Evolutionary conservation across 2,888 invertebrate genomes (phyloP).

Genomic region (Lasiommata megera): DNA sequence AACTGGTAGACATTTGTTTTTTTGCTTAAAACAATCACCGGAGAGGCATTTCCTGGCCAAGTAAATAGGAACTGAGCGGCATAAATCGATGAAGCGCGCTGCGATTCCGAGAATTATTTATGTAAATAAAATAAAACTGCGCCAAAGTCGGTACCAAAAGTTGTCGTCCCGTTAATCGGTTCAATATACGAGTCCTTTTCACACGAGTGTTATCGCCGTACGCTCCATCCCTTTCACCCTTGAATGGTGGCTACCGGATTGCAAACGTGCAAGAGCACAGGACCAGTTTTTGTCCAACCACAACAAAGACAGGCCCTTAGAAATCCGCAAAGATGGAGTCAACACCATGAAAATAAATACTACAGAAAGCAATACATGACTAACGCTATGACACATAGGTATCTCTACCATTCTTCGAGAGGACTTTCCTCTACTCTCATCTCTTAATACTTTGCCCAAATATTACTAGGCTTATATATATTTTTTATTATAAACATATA

Average conservation of each 20-base stretch:
- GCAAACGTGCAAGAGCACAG: slow-evolving; percentile 51
- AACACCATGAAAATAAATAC: slow-evolving; percentile 27
- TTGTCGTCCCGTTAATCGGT: slow-evolving; percentile 64
- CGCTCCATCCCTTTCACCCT: slow-evolving; percentile 55
- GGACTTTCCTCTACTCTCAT: too few relatives aligned
- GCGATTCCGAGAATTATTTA: slow-evolving; percentile 55
- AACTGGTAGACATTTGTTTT: slow-evolving; percentile 10
- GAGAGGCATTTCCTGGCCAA: slow-evolving; percentile 28
- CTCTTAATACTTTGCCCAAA: too few relatives aligned
- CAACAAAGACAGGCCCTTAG: slow-evolving; percentile 42
- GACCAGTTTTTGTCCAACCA: slow-evolving; percentile 68
- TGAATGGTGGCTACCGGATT: slow-evolving; percentile 70
- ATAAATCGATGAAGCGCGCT: slow-evolving; percentile 42
- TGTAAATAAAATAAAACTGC: slow-evolving; percentile 50
- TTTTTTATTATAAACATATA: too few relatives aligned
- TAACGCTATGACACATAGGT: not conserved
- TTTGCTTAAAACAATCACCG: slow-evolving; percentile 26
- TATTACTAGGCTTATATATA: too few relatives aligned
- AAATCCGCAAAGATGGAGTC: slow-evolving; percentile 40
- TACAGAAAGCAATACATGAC: slow-evolving; percentile 17
- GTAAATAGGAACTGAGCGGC: slow-evolving; percentile 38
- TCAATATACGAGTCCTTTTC: slow-evolving; percentile 48
- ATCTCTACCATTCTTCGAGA: too few relatives aligned
- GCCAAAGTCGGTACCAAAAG: slow-evolving; percentile 43
- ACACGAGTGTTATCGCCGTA: slow-evolving; percentile 27